These are phyloP conservation scores for Tachina grossa DNA, from an alignment of 2,888 invertebrate species.

Conservation along the genomic window DNA sequence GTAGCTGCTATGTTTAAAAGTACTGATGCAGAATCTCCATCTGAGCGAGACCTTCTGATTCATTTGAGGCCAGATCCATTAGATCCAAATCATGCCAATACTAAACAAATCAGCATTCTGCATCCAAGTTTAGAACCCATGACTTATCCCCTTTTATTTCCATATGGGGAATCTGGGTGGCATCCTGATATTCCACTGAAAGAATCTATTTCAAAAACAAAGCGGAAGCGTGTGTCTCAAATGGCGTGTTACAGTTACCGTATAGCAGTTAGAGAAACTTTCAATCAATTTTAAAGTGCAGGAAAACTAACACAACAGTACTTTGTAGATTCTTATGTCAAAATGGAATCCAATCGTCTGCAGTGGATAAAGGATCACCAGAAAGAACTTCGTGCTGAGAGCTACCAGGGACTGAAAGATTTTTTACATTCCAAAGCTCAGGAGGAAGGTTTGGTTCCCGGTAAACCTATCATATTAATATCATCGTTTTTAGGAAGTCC, in stretches of 20 bases:
- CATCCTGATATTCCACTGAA: neutral
- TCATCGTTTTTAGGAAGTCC: no score
- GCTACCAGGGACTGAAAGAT: no score
- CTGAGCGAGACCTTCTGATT: conserved; percentile 12
- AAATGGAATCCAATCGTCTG: no score
- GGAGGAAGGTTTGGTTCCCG: neutral
- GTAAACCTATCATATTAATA: neutral
- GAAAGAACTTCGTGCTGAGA: no score
- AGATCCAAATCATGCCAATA: neutral
- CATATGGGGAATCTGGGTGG: conserved; percentile 8
- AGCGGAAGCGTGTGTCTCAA: no score
- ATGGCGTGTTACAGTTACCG: no score
- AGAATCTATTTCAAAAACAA: neutral
- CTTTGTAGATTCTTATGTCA: no score
- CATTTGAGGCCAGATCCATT: conserved; percentile 1
- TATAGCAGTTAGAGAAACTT: no score
- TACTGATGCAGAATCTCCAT: neutral
- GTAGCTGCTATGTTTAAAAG: neutral
- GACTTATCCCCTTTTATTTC: neutral
- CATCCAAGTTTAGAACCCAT: neutral
- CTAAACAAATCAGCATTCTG: neutral
- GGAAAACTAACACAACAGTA: no score
- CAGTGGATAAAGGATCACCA: no score
- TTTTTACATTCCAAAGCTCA: no score
- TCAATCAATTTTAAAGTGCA: no score